These are phyloP conservation scores for Aix galericulata DNA, from an alignment of 2,113 vertebrate species.

Conservation along the genomic window DNA sequence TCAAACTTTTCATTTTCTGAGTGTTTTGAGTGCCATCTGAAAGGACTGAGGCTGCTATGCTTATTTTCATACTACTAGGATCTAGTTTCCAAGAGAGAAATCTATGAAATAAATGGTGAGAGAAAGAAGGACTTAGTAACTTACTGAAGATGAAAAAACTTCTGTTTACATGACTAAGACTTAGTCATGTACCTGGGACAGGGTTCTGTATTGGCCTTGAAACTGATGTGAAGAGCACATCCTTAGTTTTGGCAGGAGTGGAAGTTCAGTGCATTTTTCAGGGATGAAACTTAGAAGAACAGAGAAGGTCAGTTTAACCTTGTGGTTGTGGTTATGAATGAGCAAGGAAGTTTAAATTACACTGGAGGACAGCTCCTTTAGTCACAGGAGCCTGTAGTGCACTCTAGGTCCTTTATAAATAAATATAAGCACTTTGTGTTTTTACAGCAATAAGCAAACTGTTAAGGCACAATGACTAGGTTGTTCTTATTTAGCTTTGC, in stretches of 20 bases:
- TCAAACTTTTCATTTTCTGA: constrained; percentile 11
- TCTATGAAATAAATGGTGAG: neutral
- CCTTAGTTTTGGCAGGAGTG: constrained; percentile 58
- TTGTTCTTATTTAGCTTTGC: constrained; percentile 42
- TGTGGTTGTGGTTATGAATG: constrained; percentile 76
- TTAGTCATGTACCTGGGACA: constrained; percentile 78
- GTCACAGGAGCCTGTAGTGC: constrained; percentile 63
- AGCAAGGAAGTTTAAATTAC: constrained; percentile 74
- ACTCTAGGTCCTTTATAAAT: constrained; percentile 54
- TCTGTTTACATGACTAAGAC: constrained; percentile 75
- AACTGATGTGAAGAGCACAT: constrained; percentile 61
- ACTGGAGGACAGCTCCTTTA: constrained; percentile 67
- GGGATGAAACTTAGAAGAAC: constrained; percentile 74
- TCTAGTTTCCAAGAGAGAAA: constrained; percentile 18
- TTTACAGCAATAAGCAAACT: constrained; percentile 61
- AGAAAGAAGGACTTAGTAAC: constrained; percentile 24
- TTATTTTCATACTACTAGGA: neutral
- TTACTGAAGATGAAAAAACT: constrained; percentile 67
- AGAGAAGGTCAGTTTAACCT: constrained; percentile 75
- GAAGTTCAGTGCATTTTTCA: constrained; percentile 75
- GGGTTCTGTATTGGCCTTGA: constrained; percentile 60
- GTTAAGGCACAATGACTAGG: constrained; percentile 52
- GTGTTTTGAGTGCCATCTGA: neutral
- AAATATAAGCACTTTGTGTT: constrained; percentile 44
- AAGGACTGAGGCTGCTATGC: neutral